These are phyloP conservation scores for Apomyelois bistriatella DNA, from an alignment of 2,888 invertebrate genomes.

Conservation along the genomic window DNA sequence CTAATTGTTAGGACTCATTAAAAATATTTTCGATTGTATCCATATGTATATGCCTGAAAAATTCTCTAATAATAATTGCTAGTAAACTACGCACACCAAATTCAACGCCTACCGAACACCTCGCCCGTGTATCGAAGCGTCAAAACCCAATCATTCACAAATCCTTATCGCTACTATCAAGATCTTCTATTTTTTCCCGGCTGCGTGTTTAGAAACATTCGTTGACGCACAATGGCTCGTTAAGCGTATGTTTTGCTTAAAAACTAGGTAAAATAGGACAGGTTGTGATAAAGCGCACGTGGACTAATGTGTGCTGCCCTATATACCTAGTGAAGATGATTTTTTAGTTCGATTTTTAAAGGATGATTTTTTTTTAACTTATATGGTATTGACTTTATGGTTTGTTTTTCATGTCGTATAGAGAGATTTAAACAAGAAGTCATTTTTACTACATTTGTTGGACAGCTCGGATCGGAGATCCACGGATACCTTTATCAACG, in stretches of 20 bases:
- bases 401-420: too few species aligned
- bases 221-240: slow-evolving; percentile 54
- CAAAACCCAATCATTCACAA: neutral
- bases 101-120: neutral
- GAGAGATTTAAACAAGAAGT: too few species aligned
- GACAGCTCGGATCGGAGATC: too few species aligned
- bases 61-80: too few species aligned
- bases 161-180: slow-evolving; percentile 37
- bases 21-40: too few species aligned
- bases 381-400: too few species aligned
- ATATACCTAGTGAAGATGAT: slow-evolving; percentile 4
- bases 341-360: neutral
- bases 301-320: slow-evolving; percentile 26
- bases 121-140: neutral
- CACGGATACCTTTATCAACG: too few species aligned
- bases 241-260: slow-evolving; percentile 55
- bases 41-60: too few species aligned
- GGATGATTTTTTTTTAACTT: neutral
- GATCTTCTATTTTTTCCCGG: slow-evolving; percentile 34
- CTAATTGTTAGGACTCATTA: too few species aligned
- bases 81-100: too few species aligned
- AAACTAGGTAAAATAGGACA: slow-evolving; percentile 68
- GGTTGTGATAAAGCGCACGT: slow-evolving; percentile 50
- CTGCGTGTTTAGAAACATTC: slow-evolving; percentile 36
- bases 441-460: too few species aligned